Evolutionary conservation across 1,140 invertebrate genomes (phyloP), one percentile per base, ranked within the genome.

Genomic region (Scaptomyza montana): DNA sequence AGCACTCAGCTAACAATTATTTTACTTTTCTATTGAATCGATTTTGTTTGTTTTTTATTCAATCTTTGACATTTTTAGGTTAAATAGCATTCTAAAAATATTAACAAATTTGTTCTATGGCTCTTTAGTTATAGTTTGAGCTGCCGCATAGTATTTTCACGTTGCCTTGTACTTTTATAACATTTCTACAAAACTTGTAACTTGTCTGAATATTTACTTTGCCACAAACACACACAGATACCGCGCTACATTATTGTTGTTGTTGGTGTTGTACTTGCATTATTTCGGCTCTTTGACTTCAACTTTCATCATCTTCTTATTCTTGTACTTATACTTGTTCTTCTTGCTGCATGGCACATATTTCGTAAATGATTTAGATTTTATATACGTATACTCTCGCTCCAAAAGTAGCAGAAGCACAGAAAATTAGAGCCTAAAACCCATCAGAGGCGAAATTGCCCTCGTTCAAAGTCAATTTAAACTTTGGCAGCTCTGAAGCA

Each of bases 311-410:
- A 9, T 36, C 33, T 36, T 9, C 33, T 36, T 36, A 2, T 36
- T 36, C 33, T 36, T n/a, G n/a, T n/a, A n/a, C n/a, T n/a, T n/a
- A n/a, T n/a, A 36, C 7, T 36, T 36, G 67, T 81, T 78, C 72
- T 74, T 21, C 51, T 75, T 80, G 61, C 68, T 57, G 71, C 74
- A 81, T 81, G 73, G 73, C 12, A 43, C 33, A 43, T 43, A 9
- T 87, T 86, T 87, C 36, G 78, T 78, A 78, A 87, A 81, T 82
- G 71, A 87, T 86, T 87, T 69, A 87, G 81, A 87, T 87, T 87
- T 86, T 45, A 8, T 50, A 21, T 47, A 45, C 56, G 30, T 33
- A 6, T 33, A 33, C 30, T 33, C 30, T 68, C 53, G 55, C 9
- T 30, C 13, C 9, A 54, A 10, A 41, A 41, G 62, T 54, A 62